Percentiles rank a stretch among this genome's conserved stretches.
phyloP scores from a whole-genome alignment of 1,140 invertebrate genomes.

The Steinernema feltiae region DNA sequence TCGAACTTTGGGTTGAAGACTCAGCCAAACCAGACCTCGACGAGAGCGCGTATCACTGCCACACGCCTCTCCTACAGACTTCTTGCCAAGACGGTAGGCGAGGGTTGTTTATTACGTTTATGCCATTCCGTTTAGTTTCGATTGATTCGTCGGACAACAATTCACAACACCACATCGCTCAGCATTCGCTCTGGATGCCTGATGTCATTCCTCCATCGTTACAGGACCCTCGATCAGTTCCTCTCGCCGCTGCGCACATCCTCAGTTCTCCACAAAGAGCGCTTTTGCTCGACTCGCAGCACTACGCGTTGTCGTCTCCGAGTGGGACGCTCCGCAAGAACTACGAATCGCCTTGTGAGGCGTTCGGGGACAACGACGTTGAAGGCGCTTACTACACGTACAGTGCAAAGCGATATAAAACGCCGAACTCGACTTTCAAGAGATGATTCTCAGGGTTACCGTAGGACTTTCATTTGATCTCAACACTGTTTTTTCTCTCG shows the following conservation, averaged over 20 bases:
- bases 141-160: neutral
- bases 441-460: neutral
- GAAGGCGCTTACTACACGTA: slow-evolving; percentile 8
- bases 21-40: neutral
- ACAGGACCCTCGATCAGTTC: neutral
- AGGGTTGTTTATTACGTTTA: neutral
- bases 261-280: slow-evolving; percentile 6
- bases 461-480: slow-evolving; percentile 12
- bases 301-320: neutral
- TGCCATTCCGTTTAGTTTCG: neutral
- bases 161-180: neutral
- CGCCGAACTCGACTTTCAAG: neutral
- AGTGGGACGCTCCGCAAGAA: neutral
- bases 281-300: slow-evolving; percentile 6
- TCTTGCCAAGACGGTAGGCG: neutral
- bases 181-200: neutral
- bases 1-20: slow-evolving; percentile 2
- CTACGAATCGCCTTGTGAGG: neutral
- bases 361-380: neutral
- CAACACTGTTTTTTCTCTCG: neutral
- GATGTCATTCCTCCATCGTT: neutral
- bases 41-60: neutral
- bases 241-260: slow-evolving; percentile 1
- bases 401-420: neutral
- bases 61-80: slow-evolving; percentile 4